phyloP scores from a whole-genome alignment of 2,113 vertebrate species.

The Mixornis gularis region DNA sequence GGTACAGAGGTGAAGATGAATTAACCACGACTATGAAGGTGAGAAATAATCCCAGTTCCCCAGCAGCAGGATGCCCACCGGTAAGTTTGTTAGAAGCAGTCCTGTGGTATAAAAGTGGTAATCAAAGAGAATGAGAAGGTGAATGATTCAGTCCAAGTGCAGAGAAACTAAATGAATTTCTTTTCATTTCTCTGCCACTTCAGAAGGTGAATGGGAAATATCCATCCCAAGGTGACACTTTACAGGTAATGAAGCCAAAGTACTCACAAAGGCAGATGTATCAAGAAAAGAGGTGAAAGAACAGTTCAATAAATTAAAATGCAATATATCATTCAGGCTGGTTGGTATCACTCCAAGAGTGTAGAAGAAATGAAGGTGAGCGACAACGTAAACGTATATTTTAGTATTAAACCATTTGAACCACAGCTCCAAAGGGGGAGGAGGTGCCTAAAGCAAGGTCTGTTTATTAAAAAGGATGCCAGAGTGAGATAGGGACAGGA shows the following conservation, averaged over 20 bases:
- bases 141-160: neutral
- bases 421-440: neutral
- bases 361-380: conserved; percentile 30
- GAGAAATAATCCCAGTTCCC: neutral
- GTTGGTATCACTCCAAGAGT: neutral
- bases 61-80: neutral
- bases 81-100: neutral
- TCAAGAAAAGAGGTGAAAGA: conserved; percentile 11
- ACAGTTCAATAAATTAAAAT: conserved; percentile 47
- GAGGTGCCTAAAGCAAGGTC: neutral
- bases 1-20: neutral
- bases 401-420: neutral
- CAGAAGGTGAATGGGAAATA: conserved; percentile 37
- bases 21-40: neutral
- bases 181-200: conserved; percentile 10
- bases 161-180: neutral
- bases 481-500: neutral
- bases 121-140: neutral
- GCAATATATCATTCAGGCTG: conserved; percentile 10
- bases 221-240: conserved; percentile 42
- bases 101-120: neutral
- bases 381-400: fast-evolving
- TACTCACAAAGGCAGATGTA: neutral
- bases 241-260: conserved; percentile 11
- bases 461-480: neutral